Percentiles rank a stretch among this genome's conserved stretches.
phyloP scores from a whole-genome alignment of 1,140 invertebrate genomes.

The Saccostrea glomerata region DNA sequence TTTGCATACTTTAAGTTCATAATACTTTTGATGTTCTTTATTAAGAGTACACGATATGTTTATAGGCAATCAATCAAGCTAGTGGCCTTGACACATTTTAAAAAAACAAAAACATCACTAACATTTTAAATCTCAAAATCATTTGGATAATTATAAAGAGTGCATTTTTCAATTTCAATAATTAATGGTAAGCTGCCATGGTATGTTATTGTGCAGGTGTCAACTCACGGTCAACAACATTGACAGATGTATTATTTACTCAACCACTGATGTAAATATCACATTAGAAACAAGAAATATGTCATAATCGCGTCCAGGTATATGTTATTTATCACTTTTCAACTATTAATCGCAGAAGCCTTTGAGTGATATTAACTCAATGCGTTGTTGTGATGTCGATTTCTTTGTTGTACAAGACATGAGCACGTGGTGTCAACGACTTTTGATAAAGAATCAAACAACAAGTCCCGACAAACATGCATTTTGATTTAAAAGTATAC shows the following conservation, averaged over 20 bases:
- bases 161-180: not conserved
- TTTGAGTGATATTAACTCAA: not conserved
- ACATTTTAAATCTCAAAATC: not conserved
- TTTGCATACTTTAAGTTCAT: too few relatives aligned
- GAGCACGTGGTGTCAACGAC: slow-evolving; percentile 34
- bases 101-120: not conserved
- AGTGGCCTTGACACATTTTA: slow-evolving; percentile 19
- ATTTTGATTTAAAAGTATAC: not conserved
- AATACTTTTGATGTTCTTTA: too few relatives aligned
- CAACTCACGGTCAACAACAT: slow-evolving; percentile 13
- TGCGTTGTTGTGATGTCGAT: slow-evolving; percentile 18
- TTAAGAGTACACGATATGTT: not conserved
- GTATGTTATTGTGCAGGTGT: slow-evolving; percentile 9
- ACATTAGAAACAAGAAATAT: not conserved
- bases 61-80: not conserved
- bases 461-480: slow-evolving; percentile 10
- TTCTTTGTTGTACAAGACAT: slow-evolving; percentile 21
- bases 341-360: not conserved
- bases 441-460: slow-evolving; percentile 18
- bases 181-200: not conserved
- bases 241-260: slow-evolving; percentile 18
- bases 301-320: not conserved
- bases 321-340: not conserved
- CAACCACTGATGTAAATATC: not conserved
- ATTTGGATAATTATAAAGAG: not conserved